Base-by-base conservation (phyloP, 2,113 vertebrate species). In the Oncorhynchus nerka region DNA sequence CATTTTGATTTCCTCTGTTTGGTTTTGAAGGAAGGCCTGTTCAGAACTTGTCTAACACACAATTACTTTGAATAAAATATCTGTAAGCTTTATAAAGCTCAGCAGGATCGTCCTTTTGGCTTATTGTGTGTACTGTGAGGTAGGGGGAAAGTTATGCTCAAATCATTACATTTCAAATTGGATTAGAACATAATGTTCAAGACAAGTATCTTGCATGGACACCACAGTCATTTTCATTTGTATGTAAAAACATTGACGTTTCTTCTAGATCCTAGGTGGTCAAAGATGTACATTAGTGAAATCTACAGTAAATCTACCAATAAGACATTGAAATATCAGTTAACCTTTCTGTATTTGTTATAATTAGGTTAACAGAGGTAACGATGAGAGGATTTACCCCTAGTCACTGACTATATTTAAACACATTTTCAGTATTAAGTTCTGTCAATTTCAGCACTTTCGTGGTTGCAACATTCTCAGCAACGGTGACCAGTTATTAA, bases 51-150 rank as follows among this genome's bases (percentile, higher is more conserved):
- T 90, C 81, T 91, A 91, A 92, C 84, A 78, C 88, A 83, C 75
- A 84, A 84, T 89, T 82, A 80, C 86, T 89, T 84, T 88, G 87
- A 93, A 89, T 91, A 90, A 92, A 91, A 87, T 69, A 81, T 80
- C 15, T 8, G 76, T 78, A 86, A 82, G 84, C 67, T 79, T 81
- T 88, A 79, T 76, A 85, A 81, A 86, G 34, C 61, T 81, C 30
- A 75, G 75, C 11, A 55, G 20, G 71, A 74, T 74, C 0, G 3
- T 51, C 12, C 20, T 68, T 72, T 80, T 80, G 79, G 28, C 26
- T 84, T 86, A 4, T 78, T 85, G 74, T 85, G 72, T 39, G 19
- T 39, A 19, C 26, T 20, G 24, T 32, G 24, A 28, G 3, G 6
- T 5, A 8, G 49, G 49, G 3, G 3, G 1, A 5, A 51, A 4